phyloP scores from a whole-genome alignment of 2,888 invertebrate genomes.

The Allophyes oxyacanthae region DNA sequence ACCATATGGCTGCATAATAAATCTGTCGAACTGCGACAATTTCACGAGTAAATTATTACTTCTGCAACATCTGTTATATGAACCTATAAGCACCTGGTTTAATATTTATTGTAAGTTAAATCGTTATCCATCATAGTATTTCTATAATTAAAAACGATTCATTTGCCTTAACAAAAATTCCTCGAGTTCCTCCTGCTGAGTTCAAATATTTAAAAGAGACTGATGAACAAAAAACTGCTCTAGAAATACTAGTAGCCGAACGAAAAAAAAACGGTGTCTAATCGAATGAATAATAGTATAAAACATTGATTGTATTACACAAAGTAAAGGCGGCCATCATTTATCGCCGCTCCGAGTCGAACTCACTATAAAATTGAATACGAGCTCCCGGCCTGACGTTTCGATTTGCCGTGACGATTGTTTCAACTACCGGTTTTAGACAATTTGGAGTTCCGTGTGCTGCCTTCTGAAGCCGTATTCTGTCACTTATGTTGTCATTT shows the following conservation, averaged over 20 bases:
- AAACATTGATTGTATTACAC: conserved; percentile 64
- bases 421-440: conserved; percentile 82
- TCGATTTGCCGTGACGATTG: conserved; percentile 80
- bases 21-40: conserved; percentile 15
- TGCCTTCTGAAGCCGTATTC: conserved; percentile 51
- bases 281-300: conserved; percentile 63
- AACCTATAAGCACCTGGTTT: neutral
- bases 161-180: conserved; percentile 21
- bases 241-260: conserved; percentile 55
- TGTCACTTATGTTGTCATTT: conserved; percentile 53
- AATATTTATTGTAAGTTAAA: neutral
- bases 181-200: conserved; percentile 29
- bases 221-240: conserved; percentile 35
- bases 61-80: conserved; percentile 14
- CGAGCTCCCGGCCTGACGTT: conserved; percentile 66
- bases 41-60: conserved; percentile 20
- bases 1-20: conserved; percentile 39
- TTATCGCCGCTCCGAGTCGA: conserved; percentile 63
- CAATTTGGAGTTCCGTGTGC: conserved; percentile 71
- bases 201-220: conserved; percentile 51
- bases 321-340: conserved; percentile 64
- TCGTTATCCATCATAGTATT: neutral
- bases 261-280: conserved; percentile 57
- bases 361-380: conserved; percentile 70
- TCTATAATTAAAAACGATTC: conserved; percentile 14